These are phyloP conservation scores for Eueides isabella DNA, from an alignment of 1,140 invertebrate genomes.

Conservation along the genomic window DNA sequence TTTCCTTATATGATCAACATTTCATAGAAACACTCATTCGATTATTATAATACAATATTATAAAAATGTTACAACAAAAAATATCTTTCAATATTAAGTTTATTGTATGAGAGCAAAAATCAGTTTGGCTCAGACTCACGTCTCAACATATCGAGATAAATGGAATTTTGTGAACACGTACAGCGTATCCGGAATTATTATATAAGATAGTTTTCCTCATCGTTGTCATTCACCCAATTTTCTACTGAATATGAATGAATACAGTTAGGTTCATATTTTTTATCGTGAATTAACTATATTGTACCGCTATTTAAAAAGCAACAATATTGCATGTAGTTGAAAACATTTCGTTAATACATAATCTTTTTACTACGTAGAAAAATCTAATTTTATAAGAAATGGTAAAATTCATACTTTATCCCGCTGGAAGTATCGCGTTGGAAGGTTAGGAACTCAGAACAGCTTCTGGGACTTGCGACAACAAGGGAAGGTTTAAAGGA, in stretches of 20 bases:
- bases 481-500: no score
- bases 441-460: no score
- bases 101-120: constrained; percentile 28
- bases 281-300: no score
- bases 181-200: constrained; percentile 29
- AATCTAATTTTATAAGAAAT: no score
- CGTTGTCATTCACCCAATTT: constrained; percentile 19
- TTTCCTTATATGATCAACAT: neutral
- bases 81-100: constrained; percentile 26
- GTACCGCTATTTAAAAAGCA: neutral
- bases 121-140: constrained; percentile 28
- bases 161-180: constrained; percentile 32
- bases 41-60: neutral
- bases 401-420: no score
- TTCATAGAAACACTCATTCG: neutral
- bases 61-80: constrained; percentile 9
- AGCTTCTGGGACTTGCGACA: no score
- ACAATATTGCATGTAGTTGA: no score
- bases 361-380: no score
- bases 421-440: no score
- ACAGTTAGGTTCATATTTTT: neutral
- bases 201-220: constrained; percentile 28
- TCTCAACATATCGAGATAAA: constrained; percentile 35
- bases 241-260: neutral
- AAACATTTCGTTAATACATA: no score